Percentiles rank a stretch among this genome's conserved stretches.
Conservation (phyloP, 1,140 invertebrate species). For the Eupristina koningsbergeri region DNA sequence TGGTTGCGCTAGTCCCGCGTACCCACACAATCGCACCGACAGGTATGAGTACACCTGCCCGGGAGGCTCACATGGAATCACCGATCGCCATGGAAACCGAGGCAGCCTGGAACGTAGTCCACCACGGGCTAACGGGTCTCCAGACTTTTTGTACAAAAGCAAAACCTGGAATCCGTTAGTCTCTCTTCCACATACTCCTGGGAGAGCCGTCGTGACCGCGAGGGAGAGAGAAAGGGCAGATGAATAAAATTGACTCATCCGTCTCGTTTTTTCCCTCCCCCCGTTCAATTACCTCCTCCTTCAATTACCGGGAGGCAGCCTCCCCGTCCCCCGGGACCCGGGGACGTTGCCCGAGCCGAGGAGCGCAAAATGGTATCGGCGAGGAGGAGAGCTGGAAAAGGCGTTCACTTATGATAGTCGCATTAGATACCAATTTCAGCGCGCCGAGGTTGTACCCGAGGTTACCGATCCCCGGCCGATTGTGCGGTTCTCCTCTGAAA, state of each 20-base stretch:
- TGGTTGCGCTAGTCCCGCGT: not conserved
- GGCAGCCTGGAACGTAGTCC: slow-evolving; percentile 58
- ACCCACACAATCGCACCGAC: no score
- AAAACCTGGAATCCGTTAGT: slow-evolving; percentile 67
- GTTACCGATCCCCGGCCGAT: slow-evolving; percentile 6
- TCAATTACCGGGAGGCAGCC: no score
- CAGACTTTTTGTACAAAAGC: slow-evolving; percentile 63
- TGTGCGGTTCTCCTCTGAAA: not conserved
- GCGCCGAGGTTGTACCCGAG: slow-evolving; percentile 8
- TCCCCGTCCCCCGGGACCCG: no score
- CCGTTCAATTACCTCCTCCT: no score
- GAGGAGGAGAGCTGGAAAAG: slow-evolving; percentile 11
- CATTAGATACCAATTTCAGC: slow-evolving; percentile 31
- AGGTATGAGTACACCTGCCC: slow-evolving; percentile 45
- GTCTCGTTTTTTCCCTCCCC: not conserved
- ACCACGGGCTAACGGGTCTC: slow-evolving; percentile 64
- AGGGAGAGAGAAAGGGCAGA: slow-evolving; percentile 11
- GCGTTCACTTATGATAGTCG: not conserved
- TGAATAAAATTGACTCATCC: slow-evolving; percentile 9
- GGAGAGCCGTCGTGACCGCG: slow-evolving; percentile 15
- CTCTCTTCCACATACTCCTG: slow-evolving; percentile 48
- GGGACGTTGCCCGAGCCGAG: not conserved
- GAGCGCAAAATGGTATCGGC: not conserved
- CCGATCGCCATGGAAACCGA: slow-evolving; percentile 23
- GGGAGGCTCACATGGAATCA: not conserved